Percentiles rank a stretch among this genome's conserved stretches.
Evolutionary conservation across 2,113 vertebrate genomes (phyloP).

Genomic region (Psephotus haematonotus): DNA sequence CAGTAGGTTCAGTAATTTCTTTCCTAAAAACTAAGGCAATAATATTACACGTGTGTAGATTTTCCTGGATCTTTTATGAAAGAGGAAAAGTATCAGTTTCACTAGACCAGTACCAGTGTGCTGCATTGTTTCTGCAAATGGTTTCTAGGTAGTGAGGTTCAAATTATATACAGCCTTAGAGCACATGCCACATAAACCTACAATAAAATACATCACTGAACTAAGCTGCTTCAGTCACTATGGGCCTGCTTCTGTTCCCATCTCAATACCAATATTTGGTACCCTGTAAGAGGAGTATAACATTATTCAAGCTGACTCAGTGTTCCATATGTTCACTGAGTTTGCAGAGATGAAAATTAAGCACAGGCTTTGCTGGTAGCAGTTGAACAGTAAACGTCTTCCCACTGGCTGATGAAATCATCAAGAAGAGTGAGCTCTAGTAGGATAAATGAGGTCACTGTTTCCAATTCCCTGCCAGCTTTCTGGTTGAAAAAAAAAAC

Average conservation of each 20-base stretch:
- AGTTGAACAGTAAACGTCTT: slow-evolving; percentile 13
- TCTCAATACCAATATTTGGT: not conserved
- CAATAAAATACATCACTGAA: not conserved
- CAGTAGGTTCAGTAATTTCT: not conserved
- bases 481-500: slow-evolving; percentile 36
- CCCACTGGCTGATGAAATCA: slow-evolving; percentile 35
- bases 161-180: not conserved
- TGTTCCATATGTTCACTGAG: not conserved
- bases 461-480: slow-evolving; percentile 30
- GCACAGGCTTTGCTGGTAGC: slow-evolving; percentile 18
- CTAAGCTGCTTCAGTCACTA: not conserved
- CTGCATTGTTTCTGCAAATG: not conserved
- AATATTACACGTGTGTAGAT: not conserved
- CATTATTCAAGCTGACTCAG: not conserved
- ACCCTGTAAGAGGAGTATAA: not conserved
- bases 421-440: slow-evolving; percentile 21
- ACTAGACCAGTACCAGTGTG: not conserved
- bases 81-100: not conserved
- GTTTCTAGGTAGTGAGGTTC: not conserved
- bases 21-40: not conserved
- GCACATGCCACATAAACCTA: not conserved
- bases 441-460: slow-evolving; percentile 45
- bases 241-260: not conserved
- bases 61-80: not conserved
- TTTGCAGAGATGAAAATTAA: not conserved